These are phyloP conservation scores for Antitype chi DNA, from an alignment of 2,888 invertebrate genomes.

Conservation along the genomic window DNA sequence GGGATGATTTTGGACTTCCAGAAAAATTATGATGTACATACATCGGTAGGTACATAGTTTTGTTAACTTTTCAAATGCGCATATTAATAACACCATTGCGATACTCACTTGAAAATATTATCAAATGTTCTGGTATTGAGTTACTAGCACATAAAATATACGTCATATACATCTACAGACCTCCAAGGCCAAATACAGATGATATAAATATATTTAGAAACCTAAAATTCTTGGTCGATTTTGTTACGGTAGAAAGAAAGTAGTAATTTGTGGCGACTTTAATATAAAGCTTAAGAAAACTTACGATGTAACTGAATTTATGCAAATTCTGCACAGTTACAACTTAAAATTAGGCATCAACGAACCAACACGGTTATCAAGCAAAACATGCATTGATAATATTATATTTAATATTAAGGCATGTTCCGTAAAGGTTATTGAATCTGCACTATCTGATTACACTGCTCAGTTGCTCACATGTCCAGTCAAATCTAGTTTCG, in stretches of 20 bases:
- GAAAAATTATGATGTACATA: background rate
- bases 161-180: background rate
- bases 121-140: no score
- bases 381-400: no score
- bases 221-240: background rate
- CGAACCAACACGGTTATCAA: background rate
- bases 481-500: slow-evolving; percentile 5
- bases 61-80: background rate
- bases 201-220: background rate
- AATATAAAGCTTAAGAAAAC: slow-evolving; percentile 9
- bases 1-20: background rate
- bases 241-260: slow-evolving; percentile 1
- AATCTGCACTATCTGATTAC: no score
- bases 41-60: background rate
- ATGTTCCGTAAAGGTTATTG: no score
- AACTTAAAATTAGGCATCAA: background rate
- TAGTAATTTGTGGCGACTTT: background rate
- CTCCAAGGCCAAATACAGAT: background rate
- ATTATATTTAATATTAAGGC: no score
- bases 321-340: background rate
- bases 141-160: background rate
- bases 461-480: slow-evolving; percentile 7
- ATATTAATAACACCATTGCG: background rate
- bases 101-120: no score
- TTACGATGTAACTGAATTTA: slow-evolving; percentile 2